Percentiles rank a stretch among this genome's conserved stretches.
Evolutionary conservation across 2,797 vertebrate species (phyloP).

Genomic region (Neopelma chrysocephalum): DNA sequence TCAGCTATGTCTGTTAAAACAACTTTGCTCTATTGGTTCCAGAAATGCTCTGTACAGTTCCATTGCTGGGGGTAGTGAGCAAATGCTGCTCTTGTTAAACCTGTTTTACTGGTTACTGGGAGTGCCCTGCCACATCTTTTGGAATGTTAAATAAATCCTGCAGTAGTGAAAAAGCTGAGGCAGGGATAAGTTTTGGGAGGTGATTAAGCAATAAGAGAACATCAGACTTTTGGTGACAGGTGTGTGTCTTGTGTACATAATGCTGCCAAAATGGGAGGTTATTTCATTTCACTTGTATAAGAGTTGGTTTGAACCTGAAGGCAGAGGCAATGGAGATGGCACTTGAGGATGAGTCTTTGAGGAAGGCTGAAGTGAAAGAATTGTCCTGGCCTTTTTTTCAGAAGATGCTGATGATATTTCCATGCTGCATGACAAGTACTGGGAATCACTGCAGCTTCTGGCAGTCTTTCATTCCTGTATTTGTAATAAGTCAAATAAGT

Average conservation of each 20-base stretch:
- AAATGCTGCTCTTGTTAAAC: neutral
- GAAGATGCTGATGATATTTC: neutral
- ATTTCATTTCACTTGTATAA: neutral
- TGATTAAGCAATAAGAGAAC: neutral
- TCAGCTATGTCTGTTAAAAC: neutral
- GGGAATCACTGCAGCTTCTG: neutral
- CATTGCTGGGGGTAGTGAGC: neutral
- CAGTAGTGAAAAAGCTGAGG: neutral
- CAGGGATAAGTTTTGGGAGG: neutral
- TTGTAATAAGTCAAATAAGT: neutral
- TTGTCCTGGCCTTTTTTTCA: neutral
- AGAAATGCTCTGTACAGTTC: neutral
- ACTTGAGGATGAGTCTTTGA: neutral
- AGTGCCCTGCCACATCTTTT: neutral
- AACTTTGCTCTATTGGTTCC: neutral
- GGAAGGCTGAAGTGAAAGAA: neutral
- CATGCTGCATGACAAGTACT: neutral
- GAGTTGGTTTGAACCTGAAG: neutral
- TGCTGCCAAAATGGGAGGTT: neutral
- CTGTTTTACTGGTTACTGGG: neutral
- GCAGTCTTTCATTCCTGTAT: neutral
- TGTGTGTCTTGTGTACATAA: neutral
- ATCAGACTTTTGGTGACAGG: neutral
- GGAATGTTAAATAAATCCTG: neutral
- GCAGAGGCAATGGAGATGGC: neutral